A percentile compares a stretch with the other conserved stretches of the same genome.
Evolutionary conservation across 1,140 invertebrate genomes (phyloP).

Genomic region (Scaptodrosophila lebanonensis): DNA sequence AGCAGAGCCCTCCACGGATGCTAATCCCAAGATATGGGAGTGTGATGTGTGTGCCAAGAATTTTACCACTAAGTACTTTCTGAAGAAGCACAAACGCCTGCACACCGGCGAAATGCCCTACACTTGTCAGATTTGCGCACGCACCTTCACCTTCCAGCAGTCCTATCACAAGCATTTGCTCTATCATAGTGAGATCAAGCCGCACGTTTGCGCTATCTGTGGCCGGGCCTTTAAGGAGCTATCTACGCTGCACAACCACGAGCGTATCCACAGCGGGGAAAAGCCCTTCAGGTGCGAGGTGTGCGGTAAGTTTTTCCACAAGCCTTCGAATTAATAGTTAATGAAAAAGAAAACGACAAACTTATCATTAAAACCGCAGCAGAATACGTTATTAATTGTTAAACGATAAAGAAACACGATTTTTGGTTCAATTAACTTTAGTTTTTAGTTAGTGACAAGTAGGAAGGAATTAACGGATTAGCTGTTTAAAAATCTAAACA

Average conservation of each 20-base stretch:
- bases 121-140: constrained; percentile 88
- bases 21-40: constrained; percentile 83
- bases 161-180: constrained; percentile 93
- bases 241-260: constrained; percentile 92
- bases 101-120: constrained; percentile 93
- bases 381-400: too few species aligned
- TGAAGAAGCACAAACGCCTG: constrained; percentile 92
- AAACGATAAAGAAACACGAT: too few species aligned
- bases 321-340: background rate
- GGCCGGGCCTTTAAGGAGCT: constrained; percentile 91
- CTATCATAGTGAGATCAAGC: constrained; percentile 91
- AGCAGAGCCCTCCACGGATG: constrained; percentile 1
- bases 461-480: too few species aligned
- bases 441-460: too few species aligned
- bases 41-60: constrained; percentile 90
- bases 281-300: constrained; percentile 94
- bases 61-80: constrained; percentile 93
- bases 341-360: background rate
- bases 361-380: too few species aligned
- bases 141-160: constrained; percentile 93
- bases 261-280: constrained; percentile 91
- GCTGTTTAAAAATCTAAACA: too few species aligned
- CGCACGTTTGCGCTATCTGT: constrained; percentile 87
- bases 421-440: too few species aligned
- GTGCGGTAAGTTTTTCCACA: constrained; percentile 82